These are phyloP conservation scores for Yponomeuta evonymella DNA, from an alignment of 2,888 invertebrate species.

Conservation along the genomic window DNA sequence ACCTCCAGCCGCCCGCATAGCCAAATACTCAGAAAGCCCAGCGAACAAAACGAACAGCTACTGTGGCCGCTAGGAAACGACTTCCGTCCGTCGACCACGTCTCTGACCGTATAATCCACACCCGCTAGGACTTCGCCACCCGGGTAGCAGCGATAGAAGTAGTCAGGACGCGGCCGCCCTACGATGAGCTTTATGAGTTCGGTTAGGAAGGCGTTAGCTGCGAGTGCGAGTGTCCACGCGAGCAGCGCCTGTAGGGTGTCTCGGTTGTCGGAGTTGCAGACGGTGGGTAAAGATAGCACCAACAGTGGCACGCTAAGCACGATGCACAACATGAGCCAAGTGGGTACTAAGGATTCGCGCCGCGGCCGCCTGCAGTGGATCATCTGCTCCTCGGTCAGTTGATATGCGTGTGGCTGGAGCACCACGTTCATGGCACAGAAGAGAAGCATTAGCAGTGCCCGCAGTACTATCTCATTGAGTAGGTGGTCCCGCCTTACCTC, in stretches of 20 bases:
- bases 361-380: conserved; percentile 81
- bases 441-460: background rate
- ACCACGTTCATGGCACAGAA: conserved; percentile 65
- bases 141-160: conserved; percentile 88
- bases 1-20: conserved; percentile 77
- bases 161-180: conserved; percentile 88
- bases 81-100: conserved; percentile 85
- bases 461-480: background rate
- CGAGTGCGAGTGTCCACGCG: conserved; percentile 77
- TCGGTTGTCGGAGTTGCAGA: conserved; percentile 29
- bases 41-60: conserved; percentile 85
- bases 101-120: conserved; percentile 79
- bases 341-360: conserved; percentile 79
- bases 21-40: conserved; percentile 83
- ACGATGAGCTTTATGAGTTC: conserved; percentile 77
- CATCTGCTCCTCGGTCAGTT: conserved; percentile 85
- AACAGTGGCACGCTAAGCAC: conserved; percentile 77
- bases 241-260: conserved; percentile 50
- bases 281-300: conserved; percentile 61
- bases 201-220: conserved; percentile 79
- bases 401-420: conserved; percentile 80
- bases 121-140: conserved; percentile 74
- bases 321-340: conserved; percentile 76
- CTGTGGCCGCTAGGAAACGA: conserved; percentile 94
- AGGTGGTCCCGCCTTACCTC: conserved; percentile 2